phyloP scores from a whole-genome alignment of 2,113 vertebrate species.

The Sinocyclocheilus grahami region DNA sequence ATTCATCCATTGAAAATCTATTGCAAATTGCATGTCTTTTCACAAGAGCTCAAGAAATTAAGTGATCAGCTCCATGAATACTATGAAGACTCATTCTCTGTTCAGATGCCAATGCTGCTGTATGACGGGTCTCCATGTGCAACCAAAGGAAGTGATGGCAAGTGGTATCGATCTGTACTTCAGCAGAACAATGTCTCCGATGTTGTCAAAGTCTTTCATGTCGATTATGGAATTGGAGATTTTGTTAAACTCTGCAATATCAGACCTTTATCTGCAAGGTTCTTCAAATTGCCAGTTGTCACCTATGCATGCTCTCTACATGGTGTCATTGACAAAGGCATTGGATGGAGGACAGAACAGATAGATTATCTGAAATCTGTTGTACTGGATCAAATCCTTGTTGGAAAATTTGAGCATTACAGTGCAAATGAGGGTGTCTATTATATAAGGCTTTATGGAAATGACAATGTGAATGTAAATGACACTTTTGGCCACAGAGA shows the following conservation, averaged over 20 bases:
- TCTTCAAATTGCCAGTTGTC: constrained; percentile 84
- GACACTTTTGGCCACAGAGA: constrained; percentile 68
- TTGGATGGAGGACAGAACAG: constrained; percentile 75
- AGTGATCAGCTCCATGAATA: constrained; percentile 76
- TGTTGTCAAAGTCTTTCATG: constrained; percentile 79
- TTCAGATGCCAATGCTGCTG: constrained; percentile 55
- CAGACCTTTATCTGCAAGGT: constrained; percentile 73
- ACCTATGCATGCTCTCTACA: constrained; percentile 82
- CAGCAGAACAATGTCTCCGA: constrained; percentile 67
- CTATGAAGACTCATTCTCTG: constrained; percentile 60
- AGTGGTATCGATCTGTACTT: constrained; percentile 85
- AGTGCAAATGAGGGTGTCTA: constrained; percentile 78
- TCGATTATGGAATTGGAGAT: constrained; percentile 86
- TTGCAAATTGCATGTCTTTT: constrained; percentile 81
- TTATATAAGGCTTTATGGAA: constrained; percentile 76
- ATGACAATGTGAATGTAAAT: constrained; percentile 76
- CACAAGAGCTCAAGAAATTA: constrained; percentile 76
- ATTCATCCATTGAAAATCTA: constrained; percentile 78
- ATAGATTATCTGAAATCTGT: constrained; percentile 73
- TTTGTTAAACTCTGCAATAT: constrained; percentile 72
- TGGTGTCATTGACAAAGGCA: constrained; percentile 71
- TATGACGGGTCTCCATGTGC: constrained; percentile 81
- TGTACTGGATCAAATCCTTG: constrained; percentile 73
- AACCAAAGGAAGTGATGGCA: constrained; percentile 76
- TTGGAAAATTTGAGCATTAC: constrained; percentile 76